phyloP scores from a whole-genome alignment of 2,888 invertebrate species.

The Trachelus stipa region DNA sequence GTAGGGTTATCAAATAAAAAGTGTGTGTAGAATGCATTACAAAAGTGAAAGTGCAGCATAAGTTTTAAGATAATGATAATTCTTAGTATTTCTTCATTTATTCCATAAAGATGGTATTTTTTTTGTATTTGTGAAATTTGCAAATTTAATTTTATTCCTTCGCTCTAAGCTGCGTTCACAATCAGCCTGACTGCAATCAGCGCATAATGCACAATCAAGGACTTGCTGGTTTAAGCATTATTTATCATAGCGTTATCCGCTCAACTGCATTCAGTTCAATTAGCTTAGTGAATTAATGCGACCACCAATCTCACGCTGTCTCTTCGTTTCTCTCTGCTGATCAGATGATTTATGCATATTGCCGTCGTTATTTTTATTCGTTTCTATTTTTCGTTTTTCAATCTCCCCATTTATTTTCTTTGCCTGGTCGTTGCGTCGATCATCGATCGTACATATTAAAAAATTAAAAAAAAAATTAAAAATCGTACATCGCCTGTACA shows the following conservation, averaged over 20 bases:
- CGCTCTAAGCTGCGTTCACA: background rate
- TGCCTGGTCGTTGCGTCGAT: background rate
- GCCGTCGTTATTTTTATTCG: background rate
- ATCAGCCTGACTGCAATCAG: background rate
- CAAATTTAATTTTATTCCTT: background rate
- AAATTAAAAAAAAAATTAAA: too few relatives aligned
- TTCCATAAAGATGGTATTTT: background rate
- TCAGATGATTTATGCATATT: conserved; percentile 2
- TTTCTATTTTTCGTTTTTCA: background rate
- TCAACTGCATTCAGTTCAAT: conserved; percentile 37
- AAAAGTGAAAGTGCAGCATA: background rate
- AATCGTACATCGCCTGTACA: too few relatives aligned
- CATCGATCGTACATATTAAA: too few relatives aligned
- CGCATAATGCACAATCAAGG: background rate
- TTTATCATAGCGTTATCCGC: conserved; percentile 23
- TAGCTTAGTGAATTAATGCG: conserved; percentile 31
- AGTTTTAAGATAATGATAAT: background rate
- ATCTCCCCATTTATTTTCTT: background rate
- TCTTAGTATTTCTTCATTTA: background rate
- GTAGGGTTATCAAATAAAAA: background rate
- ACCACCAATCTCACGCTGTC: conserved; percentile 14
- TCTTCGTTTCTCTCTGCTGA: conserved; percentile 6
- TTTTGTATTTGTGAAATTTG: background rate
- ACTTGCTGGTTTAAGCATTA: conserved; percentile 1
- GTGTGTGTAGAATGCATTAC: background rate